Base-by-base conservation (phyloP, 2,797 vertebrate species). In the Babyrousa celebensis region DNA sequence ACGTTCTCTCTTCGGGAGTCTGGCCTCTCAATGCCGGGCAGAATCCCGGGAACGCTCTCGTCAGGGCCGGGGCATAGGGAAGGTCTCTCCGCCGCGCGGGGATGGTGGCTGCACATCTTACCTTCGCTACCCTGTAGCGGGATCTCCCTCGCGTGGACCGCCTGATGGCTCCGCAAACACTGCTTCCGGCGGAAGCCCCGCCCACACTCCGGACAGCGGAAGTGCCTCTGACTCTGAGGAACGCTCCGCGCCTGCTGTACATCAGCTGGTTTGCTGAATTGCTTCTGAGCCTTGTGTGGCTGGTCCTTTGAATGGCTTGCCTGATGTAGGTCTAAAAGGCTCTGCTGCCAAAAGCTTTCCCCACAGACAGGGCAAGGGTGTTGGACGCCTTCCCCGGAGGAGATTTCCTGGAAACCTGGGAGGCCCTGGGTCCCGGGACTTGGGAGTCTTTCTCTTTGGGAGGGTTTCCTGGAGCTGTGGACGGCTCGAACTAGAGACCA, bases 111-210 rank as follows among this genome's bases (percentile, higher is more conserved):
- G 43, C 77, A 78, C 40, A 72, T 11, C 1, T 85, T 63, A 23
- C 83, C 86, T 1, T 77, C 79, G 0, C 62, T 15, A 25, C 82
- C 15, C 63, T 15, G 56, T 29, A 9, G 15, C 0, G 16, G 29
- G 15, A 40, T 32, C 67, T 54, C 48, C 21, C 75, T 95, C 0
- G 48, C 52, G 0, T 85, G 85, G 1, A 17, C 14, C 0, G 80
- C 58, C 36, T 63, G 65, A 15, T 93, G 95, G 6, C 85, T 18
- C 0, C 52, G 79, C 15, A 94, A 63, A 27, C 32, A 27, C 7
- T 14, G 87, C 89, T 94, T 91, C 60, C 54, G 91, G 36, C 15
- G 6, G 89, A 96, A 97, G 77, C 85, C 83, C 52, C 92, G 89
- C 12, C 95, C 97, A 48, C 96, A 95, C 1, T 88, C 86, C 0